Evolutionary conservation across 1,140 invertebrate species (phyloP).

Genomic region (Drosophila murphyi): DNA sequence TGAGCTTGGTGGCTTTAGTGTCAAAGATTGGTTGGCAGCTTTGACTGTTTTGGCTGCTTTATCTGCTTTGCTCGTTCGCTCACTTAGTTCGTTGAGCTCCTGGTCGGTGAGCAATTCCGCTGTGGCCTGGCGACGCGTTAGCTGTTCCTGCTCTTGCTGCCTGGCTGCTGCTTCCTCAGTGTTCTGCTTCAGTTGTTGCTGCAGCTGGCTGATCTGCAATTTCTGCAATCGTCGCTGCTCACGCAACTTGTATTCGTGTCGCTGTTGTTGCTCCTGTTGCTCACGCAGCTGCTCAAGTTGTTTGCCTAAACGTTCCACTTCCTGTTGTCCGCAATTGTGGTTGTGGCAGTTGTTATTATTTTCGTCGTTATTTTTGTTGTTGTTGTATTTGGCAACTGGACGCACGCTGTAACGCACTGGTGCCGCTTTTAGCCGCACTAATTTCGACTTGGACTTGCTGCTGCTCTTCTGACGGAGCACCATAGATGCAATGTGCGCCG

Average conservation of each 20-base stretch:
- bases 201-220: not conserved
- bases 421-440: not conserved
- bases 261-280: not conserved
- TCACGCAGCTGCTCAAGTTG: no score
- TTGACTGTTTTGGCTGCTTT: not conserved
- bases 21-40: not conserved
- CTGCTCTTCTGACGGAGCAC: constrained; percentile 60
- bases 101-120: no score
- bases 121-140: no score
- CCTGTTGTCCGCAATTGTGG: not conserved
- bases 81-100: not conserved
- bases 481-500: constrained; percentile 71
- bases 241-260: no score
- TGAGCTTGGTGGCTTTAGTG: no score
- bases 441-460: not conserved
- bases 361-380: no score
- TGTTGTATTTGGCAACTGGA: not conserved
- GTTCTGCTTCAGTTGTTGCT: not conserved
- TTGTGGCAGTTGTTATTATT: no score
- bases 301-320: no score
- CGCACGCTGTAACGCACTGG: not conserved
- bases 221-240: not conserved
- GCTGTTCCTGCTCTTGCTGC: not conserved
- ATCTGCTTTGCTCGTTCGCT: not conserved
- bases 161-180: not conserved